Conservation (phyloP, 2,888 invertebrate species). For the Pseudanteris insignis region DNA sequence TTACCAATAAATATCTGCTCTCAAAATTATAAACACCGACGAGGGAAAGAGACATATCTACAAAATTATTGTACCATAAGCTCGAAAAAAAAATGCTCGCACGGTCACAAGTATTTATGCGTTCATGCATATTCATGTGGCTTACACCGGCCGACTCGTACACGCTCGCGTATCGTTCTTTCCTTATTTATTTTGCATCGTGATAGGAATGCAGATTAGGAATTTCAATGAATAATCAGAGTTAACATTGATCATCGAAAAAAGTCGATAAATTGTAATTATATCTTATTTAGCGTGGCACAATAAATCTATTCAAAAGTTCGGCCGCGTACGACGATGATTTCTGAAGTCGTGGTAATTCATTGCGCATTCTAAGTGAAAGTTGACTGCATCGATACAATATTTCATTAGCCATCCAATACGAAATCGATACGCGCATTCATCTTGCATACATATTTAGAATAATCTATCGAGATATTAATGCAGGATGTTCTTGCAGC, state of each 20-base stretch:
- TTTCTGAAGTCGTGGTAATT: conserved; percentile 36
- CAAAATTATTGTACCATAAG: too few relatives aligned
- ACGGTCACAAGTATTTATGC: too few relatives aligned
- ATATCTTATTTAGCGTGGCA: conserved; percentile 32
- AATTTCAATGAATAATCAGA: conserved; percentile 4
- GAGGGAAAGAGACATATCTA: too few relatives aligned
- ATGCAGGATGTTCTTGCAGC: conserved; percentile 33
- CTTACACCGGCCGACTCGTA: too few relatives aligned
- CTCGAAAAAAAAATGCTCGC: too few relatives aligned
- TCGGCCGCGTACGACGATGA: conserved; percentile 24
- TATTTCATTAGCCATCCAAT: conserved; percentile 44
- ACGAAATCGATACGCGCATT: conserved; percentile 39
- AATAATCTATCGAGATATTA: conserved; percentile 38
- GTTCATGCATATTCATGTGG: too few relatives aligned
- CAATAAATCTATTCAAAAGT: conserved; percentile 42
- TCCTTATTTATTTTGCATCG: too few relatives aligned
- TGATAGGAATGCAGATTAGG: too few relatives aligned
- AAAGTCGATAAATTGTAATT: conserved; percentile 37
- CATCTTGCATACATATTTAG: conserved; percentile 36
- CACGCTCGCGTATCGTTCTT: too few relatives aligned
- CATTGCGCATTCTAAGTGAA: conserved; percentile 43
- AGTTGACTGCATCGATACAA: conserved; percentile 44
- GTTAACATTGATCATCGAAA: conserved; percentile 24
- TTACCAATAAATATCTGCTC: too few relatives aligned
- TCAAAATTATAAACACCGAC: too few relatives aligned